phyloP scores from a whole-genome alignment of 2,888 invertebrate genomes.

The Epistrophella euchroma region DNA sequence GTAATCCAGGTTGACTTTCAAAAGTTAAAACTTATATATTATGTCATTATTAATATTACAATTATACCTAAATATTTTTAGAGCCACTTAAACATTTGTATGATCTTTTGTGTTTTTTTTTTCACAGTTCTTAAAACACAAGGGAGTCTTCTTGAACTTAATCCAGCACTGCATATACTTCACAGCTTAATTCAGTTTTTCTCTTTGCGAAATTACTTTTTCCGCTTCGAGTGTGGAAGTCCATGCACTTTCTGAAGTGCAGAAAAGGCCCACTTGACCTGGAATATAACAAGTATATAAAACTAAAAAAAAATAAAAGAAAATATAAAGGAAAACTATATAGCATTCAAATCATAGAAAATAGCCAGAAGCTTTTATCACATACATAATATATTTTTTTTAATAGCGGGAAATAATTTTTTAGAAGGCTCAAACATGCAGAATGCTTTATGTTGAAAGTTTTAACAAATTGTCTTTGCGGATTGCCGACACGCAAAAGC shows the following conservation, averaged over 20 bases:
- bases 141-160: neutral
- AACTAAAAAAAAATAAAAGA: slow-evolving; percentile 5
- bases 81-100: no score
- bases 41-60: no score
- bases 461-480: slow-evolving; percentile 28
- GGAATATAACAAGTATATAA: slow-evolving; percentile 52
- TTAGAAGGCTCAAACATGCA: slow-evolving; percentile 17
- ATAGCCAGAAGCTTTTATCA: slow-evolving; percentile 56
- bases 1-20: no score
- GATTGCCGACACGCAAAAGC: slow-evolving; percentile 7
- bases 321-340: slow-evolving; percentile 40
- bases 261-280: slow-evolving; percentile 71
- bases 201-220: slow-evolving; percentile 75
- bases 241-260: slow-evolving; percentile 64
- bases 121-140: neutral
- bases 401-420: neutral
- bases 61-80: no score
- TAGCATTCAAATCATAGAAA: slow-evolving; percentile 51
- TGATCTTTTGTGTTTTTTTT: neutral
- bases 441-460: slow-evolving; percentile 9
- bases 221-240: slow-evolving; percentile 68
- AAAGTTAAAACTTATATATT: no score
- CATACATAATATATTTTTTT: neutral
- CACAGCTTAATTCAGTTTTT: slow-evolving; percentile 73
- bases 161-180: slow-evolving; percentile 33